Base-by-base conservation (phyloP, 2,888 invertebrate species). In the Acronicta aceris region DNA sequence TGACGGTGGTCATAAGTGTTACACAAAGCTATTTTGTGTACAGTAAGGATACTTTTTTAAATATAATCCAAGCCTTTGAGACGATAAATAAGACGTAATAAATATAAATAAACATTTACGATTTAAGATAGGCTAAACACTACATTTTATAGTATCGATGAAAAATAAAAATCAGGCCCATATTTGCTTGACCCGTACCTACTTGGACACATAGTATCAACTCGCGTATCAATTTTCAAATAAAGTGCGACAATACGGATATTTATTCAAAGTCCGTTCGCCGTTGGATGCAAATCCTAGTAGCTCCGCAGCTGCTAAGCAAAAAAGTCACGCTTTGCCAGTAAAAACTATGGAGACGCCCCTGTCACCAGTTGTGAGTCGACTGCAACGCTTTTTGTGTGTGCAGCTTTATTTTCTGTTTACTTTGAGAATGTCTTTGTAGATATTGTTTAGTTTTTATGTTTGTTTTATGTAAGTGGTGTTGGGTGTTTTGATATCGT, bases 261-360 rank as follows among this genome's bases (percentile, higher is more conserved):
- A 85, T 84, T 82, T 86, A 81, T 81, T 81, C 70, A 65, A 63
- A 71, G 68, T 62, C 63, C 55, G 62, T 65, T 70, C 59, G 52
- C 77, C 70, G 79, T 80, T 79, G 79, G 81, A 86, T 86, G 85
- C 82, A 87, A 85, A 85, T 87, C 68, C 69, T 59, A 36, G n/a
- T 42, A 47, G 66, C 59, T 62, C 53, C 53, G 71, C 71, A 74
- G 75, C 79, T 84, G 79, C 79, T 82, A 81, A 82, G 83, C 78
- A 84, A 85, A 85, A 85, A 86, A 83, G 84, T 86, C 86, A 88
- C 86, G 86, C 81, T 73, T 67, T 79, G 80, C 64, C 78, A 82
- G 80, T 87, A 89, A 88, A 89, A 86, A 87, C 83, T 84, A 81
- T 79, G 75, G 71, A 76, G 75, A 76, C 62, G 60, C 54, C 53